Evolutionary conservation across 1,140 invertebrate species (phyloP), one percentile per base, ranked within the genome.

Genomic region (Arctopsyche grandis): DNA sequence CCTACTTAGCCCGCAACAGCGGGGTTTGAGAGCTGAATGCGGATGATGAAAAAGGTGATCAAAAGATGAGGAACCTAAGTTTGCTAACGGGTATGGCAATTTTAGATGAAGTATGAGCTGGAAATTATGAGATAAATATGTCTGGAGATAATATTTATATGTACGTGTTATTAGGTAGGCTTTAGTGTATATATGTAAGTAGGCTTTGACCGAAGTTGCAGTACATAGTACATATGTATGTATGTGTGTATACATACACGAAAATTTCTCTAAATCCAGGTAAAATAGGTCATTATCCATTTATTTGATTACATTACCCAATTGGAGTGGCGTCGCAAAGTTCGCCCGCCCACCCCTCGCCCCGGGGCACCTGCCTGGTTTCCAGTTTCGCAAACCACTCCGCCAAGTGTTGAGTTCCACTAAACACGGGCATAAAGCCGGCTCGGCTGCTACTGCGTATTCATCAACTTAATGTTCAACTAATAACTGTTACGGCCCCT

Each of bases 401-500:
- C 43, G 73, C 58, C 71, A 79, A 79, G 78, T 79, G 78, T 79
- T 75, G 78, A 79, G 78, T 79, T 71, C 52, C 79, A 80, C 79
- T 80, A 80, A 80, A 80, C 75, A 80, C 75, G 46, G 79, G 77
- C 77, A 78, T 80, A 56, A 77, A 71, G 79, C 58, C 70, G 69
- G 75, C 19, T 22, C 63, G 63, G 63, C 63, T 66, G 63, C 63
- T 69, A 43, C 77, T 76, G 71, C 58, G 77, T 52, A 81, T 77
- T 81, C 80, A 81, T 81, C 80, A 81, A 77, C 80, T 77, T 81
- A 81, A 81, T 81, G 80, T 81, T 74, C 80, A 81, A 81, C 74
- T 81, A 79, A 81, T 81, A 81, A 79, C 80, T 79, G 77, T 76
- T 76, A 75, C 46, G 74, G 69, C 77, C 77, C 77, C 58, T 74